Conservation (phyloP, 2,797 vertebrate species). For the Antrozous pallidus region DNA sequence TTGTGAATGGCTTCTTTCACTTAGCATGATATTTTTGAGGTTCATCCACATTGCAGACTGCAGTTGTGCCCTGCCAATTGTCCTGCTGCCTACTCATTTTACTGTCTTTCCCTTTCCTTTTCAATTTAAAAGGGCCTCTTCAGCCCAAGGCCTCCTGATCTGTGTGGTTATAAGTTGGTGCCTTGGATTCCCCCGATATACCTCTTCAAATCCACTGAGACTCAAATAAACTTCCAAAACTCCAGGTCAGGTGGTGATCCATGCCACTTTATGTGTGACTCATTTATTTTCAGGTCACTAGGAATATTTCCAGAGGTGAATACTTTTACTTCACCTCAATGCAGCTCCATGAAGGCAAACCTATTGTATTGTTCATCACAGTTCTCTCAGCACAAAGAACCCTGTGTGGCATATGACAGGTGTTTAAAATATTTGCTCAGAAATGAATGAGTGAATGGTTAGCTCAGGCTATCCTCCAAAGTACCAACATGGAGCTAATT, state of each 20-base stretch:
- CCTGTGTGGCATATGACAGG: not conserved
- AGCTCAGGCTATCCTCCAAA: not conserved
- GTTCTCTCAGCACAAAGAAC: not conserved
- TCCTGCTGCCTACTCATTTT: not conserved
- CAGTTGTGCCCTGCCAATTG: rapidly evolving
- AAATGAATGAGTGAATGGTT: not conserved
- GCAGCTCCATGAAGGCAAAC: not conserved
- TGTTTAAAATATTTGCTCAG: not conserved
- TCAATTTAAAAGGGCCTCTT: not conserved
- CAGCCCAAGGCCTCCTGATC: rapidly evolving
- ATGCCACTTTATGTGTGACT: not conserved
- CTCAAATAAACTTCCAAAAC: not conserved
- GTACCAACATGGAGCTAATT: not conserved
- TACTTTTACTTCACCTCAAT: not conserved
- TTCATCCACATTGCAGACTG: too few relatives aligned
- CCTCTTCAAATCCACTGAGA: not conserved
- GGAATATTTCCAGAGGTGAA: not conserved
- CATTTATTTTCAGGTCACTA: not conserved
- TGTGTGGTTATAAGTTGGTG: not conserved
- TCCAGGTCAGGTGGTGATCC: not conserved
- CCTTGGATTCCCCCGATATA: not conserved
- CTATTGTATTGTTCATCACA: not conserved
- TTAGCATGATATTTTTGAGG: not conserved
- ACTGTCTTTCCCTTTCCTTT: not conserved
- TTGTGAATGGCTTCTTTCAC: not conserved